Conservation (phyloP, 2,797 vertebrate species). For the Tamandua tetradactyla region DNA sequence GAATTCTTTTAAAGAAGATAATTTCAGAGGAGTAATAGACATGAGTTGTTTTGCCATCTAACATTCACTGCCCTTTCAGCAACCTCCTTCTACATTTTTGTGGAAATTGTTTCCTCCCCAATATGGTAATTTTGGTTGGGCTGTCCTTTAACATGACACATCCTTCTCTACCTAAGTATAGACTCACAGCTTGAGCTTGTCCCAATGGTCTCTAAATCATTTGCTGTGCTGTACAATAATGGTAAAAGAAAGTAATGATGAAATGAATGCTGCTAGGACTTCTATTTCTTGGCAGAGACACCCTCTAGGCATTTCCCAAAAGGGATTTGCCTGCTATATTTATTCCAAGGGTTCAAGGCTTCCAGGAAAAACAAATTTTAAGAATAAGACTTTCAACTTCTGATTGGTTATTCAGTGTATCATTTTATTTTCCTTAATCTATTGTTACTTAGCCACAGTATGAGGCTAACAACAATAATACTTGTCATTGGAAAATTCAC, state of each 20-base stretch:
- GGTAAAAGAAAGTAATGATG: not conserved
- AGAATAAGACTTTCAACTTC: not conserved
- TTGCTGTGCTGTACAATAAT: not conserved
- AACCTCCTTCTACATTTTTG: not conserved
- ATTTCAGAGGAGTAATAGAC: conserved; percentile 71
- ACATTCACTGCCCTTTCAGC: not conserved
- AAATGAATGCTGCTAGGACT: not conserved
- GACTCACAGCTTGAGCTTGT: not conserved
- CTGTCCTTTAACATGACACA: not conserved
- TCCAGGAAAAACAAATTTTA: not conserved
- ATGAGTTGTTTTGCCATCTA: not conserved
- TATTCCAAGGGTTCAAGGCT: not conserved
- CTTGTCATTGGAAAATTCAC: not conserved
- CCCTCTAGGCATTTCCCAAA: not conserved
- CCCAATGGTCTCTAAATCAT: not conserved
- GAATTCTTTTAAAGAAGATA: conserved; percentile 65
- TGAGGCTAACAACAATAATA: not conserved
- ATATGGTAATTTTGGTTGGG: not conserved
- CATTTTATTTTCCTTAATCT: not conserved
- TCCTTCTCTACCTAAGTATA: not conserved
- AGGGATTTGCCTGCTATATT: not conserved
- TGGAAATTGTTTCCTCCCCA: not conserved
- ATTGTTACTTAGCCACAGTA: not conserved
- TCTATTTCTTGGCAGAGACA: not conserved
- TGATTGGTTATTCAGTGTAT: not conserved